These are phyloP conservation scores for Caenorhabditis sp. DNA, from an alignment of 2,888 invertebrate genomes.

Conservation along the genomic window DNA sequence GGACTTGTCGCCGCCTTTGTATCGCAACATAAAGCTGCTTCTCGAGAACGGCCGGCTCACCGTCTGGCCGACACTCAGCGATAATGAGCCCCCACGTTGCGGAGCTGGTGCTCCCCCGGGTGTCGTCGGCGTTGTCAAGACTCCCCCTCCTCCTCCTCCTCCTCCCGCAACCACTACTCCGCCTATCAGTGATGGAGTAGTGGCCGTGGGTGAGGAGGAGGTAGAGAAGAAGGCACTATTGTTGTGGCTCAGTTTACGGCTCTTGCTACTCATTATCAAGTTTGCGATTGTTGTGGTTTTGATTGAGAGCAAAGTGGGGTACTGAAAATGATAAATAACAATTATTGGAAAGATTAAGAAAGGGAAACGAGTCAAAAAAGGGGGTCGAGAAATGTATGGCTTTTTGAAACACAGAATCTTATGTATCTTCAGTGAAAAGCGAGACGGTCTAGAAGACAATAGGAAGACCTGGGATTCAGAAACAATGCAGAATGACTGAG, in stretches of 20 bases:
- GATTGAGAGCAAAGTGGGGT: not conserved
- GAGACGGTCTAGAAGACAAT: too few species aligned
- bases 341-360: not conserved
- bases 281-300: not conserved
- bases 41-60: constrained; percentile 47
- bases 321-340: constrained; percentile 6
- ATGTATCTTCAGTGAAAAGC: too few species aligned
- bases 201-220: constrained; percentile 18
- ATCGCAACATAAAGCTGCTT: constrained; percentile 50
- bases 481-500: too few species aligned
- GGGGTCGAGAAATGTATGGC: not conserved
- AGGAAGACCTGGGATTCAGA: too few species aligned
- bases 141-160: constrained; percentile 15
- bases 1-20: constrained; percentile 46
- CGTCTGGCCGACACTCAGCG: constrained; percentile 43
- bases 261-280: constrained; percentile 52
- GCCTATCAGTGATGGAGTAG: not conserved
- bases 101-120: constrained; percentile 13
- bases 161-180: constrained; percentile 33
- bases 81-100: constrained; percentile 49
- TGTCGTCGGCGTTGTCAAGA: constrained; percentile 16
- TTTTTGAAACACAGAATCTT: too few species aligned
- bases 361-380: not conserved
- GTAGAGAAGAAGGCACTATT: constrained; percentile 12
- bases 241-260: constrained; percentile 47